Base-by-base conservation (phyloP, 1,140 invertebrate genomes). In the Phthorimaea operculella region DNA sequence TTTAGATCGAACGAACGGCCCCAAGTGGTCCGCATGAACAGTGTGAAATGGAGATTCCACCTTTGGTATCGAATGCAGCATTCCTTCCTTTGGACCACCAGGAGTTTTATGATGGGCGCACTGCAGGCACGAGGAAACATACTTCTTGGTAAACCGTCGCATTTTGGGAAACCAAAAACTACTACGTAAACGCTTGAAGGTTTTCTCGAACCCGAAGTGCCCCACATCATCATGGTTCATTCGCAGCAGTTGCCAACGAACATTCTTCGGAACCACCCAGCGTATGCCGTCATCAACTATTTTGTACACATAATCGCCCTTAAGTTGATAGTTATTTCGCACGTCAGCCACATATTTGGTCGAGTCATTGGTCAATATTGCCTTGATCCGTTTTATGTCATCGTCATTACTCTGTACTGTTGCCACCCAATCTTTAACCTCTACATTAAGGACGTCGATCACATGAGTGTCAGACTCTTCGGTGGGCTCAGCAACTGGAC, bases 201-300 rank as follows among this genome's bases (percentile, higher is more conserved):
- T 34, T 59, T 63, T 33, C 16, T 64, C 54, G 51, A 45, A 62
- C 49, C 57, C 45, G 51, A 55, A 52, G 17, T 58, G 42, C 8
- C 58, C 45, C 36, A 52, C 11, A 50, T 63, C 49, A 57, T 58
- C 39, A 51, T 58, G 57, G 15, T 57, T 51, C 50, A 51, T 57
- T 8, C 50, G 48, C 34, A 57, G 33, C 9, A 57, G 12, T 14
- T 52, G 48, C 55, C 55, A 57, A 16, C 50, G 45, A 60, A 39
- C 52, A 33, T 17, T 21, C 21, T 28, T 55, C 8, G 48, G 51
- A 15, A 52, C 58, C 11, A 45, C 49, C 49, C 21, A 49, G 44
- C 58, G 57, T 33, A 45, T 48, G 16, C 50, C 44, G 17, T 34
- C 45, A 12, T 36, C 55, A 55, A 44, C 17, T 15, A 44, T 21